Base-by-base conservation (phyloP, 2,888 invertebrate genomes). In the Acrobeloides nanus region DNA sequence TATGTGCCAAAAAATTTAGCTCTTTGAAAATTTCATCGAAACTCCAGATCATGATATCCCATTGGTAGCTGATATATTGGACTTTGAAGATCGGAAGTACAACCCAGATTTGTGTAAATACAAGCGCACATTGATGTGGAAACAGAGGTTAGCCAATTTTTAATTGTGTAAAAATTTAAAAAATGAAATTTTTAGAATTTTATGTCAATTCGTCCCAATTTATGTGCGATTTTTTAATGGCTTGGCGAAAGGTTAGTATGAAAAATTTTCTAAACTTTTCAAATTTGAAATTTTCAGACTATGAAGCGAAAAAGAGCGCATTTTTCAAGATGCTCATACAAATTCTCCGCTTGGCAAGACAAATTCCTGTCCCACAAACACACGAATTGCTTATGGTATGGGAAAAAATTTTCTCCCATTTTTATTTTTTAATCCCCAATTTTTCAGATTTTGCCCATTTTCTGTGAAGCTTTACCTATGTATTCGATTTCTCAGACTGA, bases 181-280 rank as follows among this genome's bases (percentile, higher is more conserved):
- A 6, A 17, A n/a, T 15, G 25, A n/a, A 7, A 5, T 25, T 26
- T 46, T 3, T 18, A 54, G 52, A 40, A 17, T 56, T 12, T 32
- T 56, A 20, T 40, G 43, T 18, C 56, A 56, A 35, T 56, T 59
- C 32, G 47, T 56, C 15, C 54, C 59, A 8, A 15, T 55, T 25
- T 56, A 45, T 23, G 52, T 53, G 1, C n/a, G 34, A 5, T 15
- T 6, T 17, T 46, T 46, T 23, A 10, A 18, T 6, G 1, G 23
- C 5, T 24, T 46, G 10, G 18, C 46, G 29, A 12, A 23, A 38
- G 45, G 45, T 38, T 38, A 31, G 29, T 38, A 7, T 31, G 8
- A 12, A 12, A 38, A 38, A 17, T 38, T 17, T 38, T 17, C 12
- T 12, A 12, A 35, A 15, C 10, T 12, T 39, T 17, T 33, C 18